Base-by-base conservation (phyloP, 1,140 invertebrate genomes). In the Pseudobourletiella spinata region DNA sequence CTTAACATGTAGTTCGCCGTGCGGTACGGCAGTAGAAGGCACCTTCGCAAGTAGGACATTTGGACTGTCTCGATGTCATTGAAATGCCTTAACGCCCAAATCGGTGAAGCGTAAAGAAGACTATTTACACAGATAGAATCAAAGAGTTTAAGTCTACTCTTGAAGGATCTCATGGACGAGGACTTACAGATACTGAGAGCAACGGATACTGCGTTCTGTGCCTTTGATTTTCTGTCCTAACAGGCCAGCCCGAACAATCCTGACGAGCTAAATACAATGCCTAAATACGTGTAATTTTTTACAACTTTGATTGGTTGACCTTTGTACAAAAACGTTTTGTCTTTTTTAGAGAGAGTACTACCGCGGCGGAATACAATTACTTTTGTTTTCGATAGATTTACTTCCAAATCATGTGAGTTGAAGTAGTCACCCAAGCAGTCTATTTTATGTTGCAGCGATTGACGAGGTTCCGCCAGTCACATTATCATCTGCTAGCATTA, bases 321-420 rank as follows among this genome's bases (percentile, higher is more conserved):
- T 4, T 46, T 18, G 28, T 56, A 64, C 0, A 11, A 16, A 39
- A 52, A 55, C 1, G 32, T 6, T 8, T n/a, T n/a, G n/a, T 51
- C 11, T 8, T 52, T 29, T 2, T 15, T 4, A 4, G 42, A 2
- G 0, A n/a, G 25, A 11, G 57, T 57, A 3, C 39, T 20, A n/a
- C n/a, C n/a, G 46, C 29, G 51, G 3, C 42, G 18, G 42, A 62
- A 62, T 0, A 51, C 3, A 16, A 62, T 50, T 2, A 52, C 22
- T 28, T 62, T 48, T 3, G 61, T 62, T 51, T 62, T 62, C 1
- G 11, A 11, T 22, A 32, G 48, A n/a, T 62, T 62, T 0, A 62
- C 61, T 28, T 30, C 39, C 3, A 62, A 16, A 3, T 50, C 3
- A 3, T 48, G 24, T 0, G 3, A 0, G n/a, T 22, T 24, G 16